These are phyloP conservation scores for Eremophila alpestris DNA, from an alignment of 2,797 vertebrate species.

Conservation along the genomic window DNA sequence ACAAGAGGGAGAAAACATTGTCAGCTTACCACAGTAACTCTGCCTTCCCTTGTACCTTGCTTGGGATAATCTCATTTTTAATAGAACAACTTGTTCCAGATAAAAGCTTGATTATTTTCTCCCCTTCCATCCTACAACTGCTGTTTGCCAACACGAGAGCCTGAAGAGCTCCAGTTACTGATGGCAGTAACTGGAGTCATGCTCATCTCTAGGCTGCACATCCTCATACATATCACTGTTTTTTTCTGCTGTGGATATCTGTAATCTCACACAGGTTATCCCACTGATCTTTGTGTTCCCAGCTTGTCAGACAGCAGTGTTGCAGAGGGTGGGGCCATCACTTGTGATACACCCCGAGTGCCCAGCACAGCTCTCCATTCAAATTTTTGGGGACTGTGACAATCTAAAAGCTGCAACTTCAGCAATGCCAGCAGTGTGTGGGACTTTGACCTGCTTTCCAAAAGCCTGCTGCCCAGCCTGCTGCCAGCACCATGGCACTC, in stretches of 20 bases:
- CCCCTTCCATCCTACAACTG: neutral
- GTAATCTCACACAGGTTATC: neutral
- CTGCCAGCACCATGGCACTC: neutral
- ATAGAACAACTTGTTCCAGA: neutral
- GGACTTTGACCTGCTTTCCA: neutral
- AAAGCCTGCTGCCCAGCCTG: neutral
- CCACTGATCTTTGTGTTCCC: neutral
- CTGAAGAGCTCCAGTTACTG: neutral
- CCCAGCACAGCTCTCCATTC: neutral
- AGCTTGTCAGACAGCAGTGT: neutral
- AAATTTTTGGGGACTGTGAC: neutral
- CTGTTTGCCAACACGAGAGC: neutral
- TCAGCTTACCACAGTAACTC: neutral
- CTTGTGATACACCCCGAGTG: rapidly evolving
- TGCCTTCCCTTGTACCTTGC: neutral
- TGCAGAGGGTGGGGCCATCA: neutral
- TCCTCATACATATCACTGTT: rapidly evolving
- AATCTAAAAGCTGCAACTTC: neutral
- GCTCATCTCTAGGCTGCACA: neutral
- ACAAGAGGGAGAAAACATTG: neutral
- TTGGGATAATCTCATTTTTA: neutral
- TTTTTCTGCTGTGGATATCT: neutral
- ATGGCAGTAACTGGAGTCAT: rapidly evolving
- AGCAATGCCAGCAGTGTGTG: rapidly evolving
- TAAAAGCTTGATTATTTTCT: neutral